Evolutionary conservation across 1,140 invertebrate genomes (phyloP).

Genomic region (Berghia stephanieae): DNA sequence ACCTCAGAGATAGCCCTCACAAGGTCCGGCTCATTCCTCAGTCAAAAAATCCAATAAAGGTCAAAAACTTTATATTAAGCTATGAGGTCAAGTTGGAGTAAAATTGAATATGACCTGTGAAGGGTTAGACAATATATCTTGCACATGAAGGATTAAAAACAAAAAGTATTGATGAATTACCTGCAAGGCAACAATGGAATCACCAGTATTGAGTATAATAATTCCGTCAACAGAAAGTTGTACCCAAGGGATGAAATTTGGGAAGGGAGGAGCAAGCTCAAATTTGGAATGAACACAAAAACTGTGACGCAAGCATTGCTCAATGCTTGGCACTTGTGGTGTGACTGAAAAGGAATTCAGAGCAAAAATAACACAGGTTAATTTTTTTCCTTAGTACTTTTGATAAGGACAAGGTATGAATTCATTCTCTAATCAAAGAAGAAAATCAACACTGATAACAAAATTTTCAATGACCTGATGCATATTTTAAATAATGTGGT

Average conservation of each 20-base stretch:
- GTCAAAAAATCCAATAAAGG: too few species aligned
- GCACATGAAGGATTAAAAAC: background rate
- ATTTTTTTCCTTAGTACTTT: too few species aligned
- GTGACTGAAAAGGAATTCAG: constrained; percentile 27
- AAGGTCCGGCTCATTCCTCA: too few species aligned
- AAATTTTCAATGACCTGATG: background rate
- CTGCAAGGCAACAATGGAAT: constrained; percentile 75
- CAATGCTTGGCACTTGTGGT: constrained; percentile 28
- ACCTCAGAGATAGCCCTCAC: too few species aligned
- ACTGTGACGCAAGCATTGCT: constrained; percentile 74
- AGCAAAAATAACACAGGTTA: background rate
- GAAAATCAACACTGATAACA: too few species aligned
- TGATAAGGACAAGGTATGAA: too few species aligned
- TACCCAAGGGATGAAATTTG: constrained; percentile 72
- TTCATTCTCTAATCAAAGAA: too few species aligned
- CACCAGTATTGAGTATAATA: constrained; percentile 78
- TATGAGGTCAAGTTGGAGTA: too few species aligned
- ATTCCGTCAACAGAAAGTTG: constrained; percentile 74
- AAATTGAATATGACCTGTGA: too few species aligned
- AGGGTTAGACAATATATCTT: too few species aligned
- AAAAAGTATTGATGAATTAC: constrained; percentile 24
- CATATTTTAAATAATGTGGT: background rate
- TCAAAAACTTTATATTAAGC: too few species aligned
- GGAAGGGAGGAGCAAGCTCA: constrained; percentile 76
- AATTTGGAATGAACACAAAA: constrained; percentile 77